Evolutionary conservation across 35 echinoderm and acorn worm species (phyloP), one percentile per base, ranked within the genome.

Genomic region (Lytechinus pictus): DNA sequence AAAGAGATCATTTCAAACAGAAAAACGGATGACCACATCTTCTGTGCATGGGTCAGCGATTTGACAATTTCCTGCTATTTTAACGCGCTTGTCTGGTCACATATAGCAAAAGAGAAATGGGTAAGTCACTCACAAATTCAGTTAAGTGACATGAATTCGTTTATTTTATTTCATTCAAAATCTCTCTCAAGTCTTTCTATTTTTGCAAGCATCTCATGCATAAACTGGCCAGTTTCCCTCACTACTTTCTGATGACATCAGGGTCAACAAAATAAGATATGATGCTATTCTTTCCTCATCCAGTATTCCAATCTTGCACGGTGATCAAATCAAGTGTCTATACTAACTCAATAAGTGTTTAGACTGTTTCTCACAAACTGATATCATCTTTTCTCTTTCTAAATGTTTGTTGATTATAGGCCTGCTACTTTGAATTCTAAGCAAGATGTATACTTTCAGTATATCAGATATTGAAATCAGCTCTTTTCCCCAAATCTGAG

Each of bases 151-250:
- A 13, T 58, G 56, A 58, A 9, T 58, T 58, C 9, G 19, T 79
- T 79, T 79, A 79, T 79, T 79, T 79, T 79, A 16, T 79, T 79
- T 79, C 66, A 79, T 79, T 79, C 66, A 79, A 79, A 79, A 79
- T 7, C 66, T 24, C 66, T 79, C 19, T 7, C 66, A 79, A 79
- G 66, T n/a, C 66, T 7, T 79, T 79, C 2, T 24, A 24, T 79
- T 79, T 79, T 79, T 8, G 8, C 6, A 24, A 79, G 8, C 19
- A 79, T 24, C 6, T 79, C 66, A 79, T 24, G 66, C 16, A 79
- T 19, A 79, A 79, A 79, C 0, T 79, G 66, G n/a, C 4, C n/a
- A 24, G 13, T 71, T 71, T 71, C 24, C 61, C 61, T 24, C 66
- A 3, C 19, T 79, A n/a, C 66, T 24, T 14, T 79, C 16, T n/a